Base-by-base conservation (phyloP, 2,888 invertebrate species). In the Masnerella sp. region DNA sequence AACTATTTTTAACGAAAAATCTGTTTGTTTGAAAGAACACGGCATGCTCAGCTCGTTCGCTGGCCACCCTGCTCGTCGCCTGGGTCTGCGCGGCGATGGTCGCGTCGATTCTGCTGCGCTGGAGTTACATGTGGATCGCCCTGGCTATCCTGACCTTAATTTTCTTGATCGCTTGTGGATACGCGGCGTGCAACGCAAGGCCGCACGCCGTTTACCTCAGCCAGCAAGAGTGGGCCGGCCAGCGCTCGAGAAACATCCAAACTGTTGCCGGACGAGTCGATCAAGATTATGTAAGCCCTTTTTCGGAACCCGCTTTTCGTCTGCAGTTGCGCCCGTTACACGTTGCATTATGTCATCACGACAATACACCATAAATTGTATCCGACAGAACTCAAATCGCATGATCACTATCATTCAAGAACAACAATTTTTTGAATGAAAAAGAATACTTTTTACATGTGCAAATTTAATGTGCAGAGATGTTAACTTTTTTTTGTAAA, bases 41-140 rank as follows among this genome's bases (percentile, higher is more conserved):
- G 43, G 80, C 79, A 51, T 82, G 82, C 40, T 81, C 83, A 34
- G 76, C 80, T 14, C 78, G 82, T 18, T 80, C 83, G 5, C 71
- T 83, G 38, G 82, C 81, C 11, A 82, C 80, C 17, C 76, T 83
- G 7, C 45, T 83, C 47, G 74, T 82, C 22, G 81, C 80, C 18
- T 83, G 83, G 83, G 78, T 83, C 1, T 78, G 81, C 8, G 80
- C 79, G 5, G 82, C 82, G 2, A 80, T 83, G 79, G 76, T 81
- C 30, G 82, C 83, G 4, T 81, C 83, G 15, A 74, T 82, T 34
- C 62, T 83, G 17, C 61, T 83, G 12, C 77, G 80, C 22, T 82
- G 82, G 83, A 79, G 81, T 38, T 81, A 83, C 56, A 81, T 82
- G 82, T 83, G 83, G 83, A 78, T 83, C 15, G 82, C 82, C 8